Conservation (phyloP, 2,797 vertebrate species). For the Anolis apletophallus region DNA sequence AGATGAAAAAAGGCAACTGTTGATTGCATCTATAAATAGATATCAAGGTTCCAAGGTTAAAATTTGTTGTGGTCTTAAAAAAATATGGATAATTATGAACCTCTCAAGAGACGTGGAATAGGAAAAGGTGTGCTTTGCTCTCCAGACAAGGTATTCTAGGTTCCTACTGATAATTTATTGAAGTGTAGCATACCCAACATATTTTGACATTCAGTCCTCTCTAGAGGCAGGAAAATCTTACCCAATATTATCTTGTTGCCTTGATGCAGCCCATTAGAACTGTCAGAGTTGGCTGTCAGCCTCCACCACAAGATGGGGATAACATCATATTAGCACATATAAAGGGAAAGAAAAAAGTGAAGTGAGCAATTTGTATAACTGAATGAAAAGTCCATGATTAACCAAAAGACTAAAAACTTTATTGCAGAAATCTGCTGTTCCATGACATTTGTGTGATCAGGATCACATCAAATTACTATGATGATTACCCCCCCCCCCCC, state of each 20-base stretch:
- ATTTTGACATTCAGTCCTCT: neutral
- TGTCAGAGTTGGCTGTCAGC: neutral
- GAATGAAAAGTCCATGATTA: neutral
- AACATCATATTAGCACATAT: neutral
- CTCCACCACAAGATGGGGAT: neutral
- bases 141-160: neutral
- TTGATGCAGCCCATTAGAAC: neutral
- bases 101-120: conserved; percentile 16
- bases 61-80: neutral
- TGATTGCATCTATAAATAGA: neutral
- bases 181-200: neutral
- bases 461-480: too few species aligned
- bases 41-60: neutral
- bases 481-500: too few species aligned
- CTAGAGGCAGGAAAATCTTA: neutral
- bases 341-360: too few species aligned
- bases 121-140: neutral
- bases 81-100: neutral
- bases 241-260: neutral
- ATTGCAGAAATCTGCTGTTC: too few species aligned
- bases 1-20: neutral
- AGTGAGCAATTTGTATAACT: neutral
- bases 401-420: too few species aligned
- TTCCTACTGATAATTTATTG: neutral
- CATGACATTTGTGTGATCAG: too few species aligned